A percentile compares a stretch with the other conserved stretches of the same genome.
Evolutionary conservation across 2,888 invertebrate species (phyloP).

Genomic region (Plagiodera versicolora): DNA sequence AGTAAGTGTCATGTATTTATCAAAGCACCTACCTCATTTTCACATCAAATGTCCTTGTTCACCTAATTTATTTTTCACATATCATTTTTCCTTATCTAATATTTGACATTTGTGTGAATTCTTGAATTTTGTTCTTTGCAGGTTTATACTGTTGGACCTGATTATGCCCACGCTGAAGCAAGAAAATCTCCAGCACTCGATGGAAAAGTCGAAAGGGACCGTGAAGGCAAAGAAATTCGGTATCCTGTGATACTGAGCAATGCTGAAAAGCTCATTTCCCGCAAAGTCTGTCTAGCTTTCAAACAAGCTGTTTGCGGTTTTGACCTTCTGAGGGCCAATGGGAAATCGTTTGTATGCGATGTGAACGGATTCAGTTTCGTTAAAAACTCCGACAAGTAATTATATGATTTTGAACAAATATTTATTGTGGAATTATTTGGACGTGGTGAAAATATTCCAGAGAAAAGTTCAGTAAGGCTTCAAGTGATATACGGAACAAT

Average conservation of each 20-base stretch:
- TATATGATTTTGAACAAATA: no score
- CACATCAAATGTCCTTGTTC: no score
- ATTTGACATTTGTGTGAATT: no score
- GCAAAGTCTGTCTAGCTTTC: constrained; percentile 95
- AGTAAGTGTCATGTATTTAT: no score
- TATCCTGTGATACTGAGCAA: constrained; percentile 98
- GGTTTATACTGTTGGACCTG: constrained; percentile 99
- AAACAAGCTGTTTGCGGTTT: constrained; percentile 99
- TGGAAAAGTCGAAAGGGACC: constrained; percentile 97
- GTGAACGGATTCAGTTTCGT: constrained; percentile 99
- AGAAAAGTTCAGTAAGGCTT: no score
- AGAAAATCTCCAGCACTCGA: constrained; percentile 97
- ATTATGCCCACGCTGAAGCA: constrained; percentile 99
- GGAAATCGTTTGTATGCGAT: constrained; percentile 98
- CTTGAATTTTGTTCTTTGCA: constrained; percentile 43
- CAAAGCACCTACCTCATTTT: no score
- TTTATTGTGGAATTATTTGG: no score
- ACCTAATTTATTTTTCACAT: no score
- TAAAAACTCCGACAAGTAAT: constrained; percentile 91
- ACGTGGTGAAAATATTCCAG: no score
- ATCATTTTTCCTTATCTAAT: no score
- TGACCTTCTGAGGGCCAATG: constrained; percentile 95
- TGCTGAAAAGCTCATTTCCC: constrained; percentile 95
- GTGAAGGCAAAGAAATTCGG: constrained; percentile 96
- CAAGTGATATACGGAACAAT: no score